Evolutionary conservation across 2,888 invertebrate genomes (phyloP).

Genomic region (Galerucella nymphaeae): DNA sequence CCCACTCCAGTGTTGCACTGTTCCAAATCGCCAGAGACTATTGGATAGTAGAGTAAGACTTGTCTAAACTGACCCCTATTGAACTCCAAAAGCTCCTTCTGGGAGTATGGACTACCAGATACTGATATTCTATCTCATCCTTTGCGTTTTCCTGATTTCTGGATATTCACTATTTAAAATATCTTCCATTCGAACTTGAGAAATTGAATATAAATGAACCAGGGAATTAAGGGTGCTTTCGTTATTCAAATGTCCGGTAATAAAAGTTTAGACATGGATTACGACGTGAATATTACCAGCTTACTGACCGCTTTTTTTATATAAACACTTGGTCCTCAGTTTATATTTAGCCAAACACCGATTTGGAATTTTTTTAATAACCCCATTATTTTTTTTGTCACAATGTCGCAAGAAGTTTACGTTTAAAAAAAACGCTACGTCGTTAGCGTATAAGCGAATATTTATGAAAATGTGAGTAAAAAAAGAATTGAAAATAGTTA

Average conservation of each 20-base stretch:
- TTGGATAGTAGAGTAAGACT: too few relatives aligned
- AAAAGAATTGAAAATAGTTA: too few relatives aligned
- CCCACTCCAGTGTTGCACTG: too few relatives aligned
- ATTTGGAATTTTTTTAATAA: conserved; percentile 3
- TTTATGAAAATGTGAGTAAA: too few relatives aligned
- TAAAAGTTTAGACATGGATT: neutral
- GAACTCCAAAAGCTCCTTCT: too few relatives aligned
- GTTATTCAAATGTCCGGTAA: neutral
- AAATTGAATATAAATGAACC: too few relatives aligned
- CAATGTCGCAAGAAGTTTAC: neutral
- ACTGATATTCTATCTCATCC: too few relatives aligned
- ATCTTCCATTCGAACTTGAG: neutral
- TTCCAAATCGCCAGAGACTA: too few relatives aligned
- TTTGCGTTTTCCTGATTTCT: too few relatives aligned
- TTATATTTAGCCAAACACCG: conserved; percentile 1
- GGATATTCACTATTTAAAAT: too few relatives aligned
- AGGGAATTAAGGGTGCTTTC: neutral
- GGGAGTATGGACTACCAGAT: too few relatives aligned
- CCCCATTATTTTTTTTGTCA: conserved; percentile 1
- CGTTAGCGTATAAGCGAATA: neutral
- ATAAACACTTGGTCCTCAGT: neutral
- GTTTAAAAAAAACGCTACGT: neutral
- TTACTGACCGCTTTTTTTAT: neutral
- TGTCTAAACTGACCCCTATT: too few relatives aligned
- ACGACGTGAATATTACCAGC: neutral